Evolutionary conservation across 2,113 vertebrate species (phyloP).

Genomic region (Fukomys damarensis): DNA sequence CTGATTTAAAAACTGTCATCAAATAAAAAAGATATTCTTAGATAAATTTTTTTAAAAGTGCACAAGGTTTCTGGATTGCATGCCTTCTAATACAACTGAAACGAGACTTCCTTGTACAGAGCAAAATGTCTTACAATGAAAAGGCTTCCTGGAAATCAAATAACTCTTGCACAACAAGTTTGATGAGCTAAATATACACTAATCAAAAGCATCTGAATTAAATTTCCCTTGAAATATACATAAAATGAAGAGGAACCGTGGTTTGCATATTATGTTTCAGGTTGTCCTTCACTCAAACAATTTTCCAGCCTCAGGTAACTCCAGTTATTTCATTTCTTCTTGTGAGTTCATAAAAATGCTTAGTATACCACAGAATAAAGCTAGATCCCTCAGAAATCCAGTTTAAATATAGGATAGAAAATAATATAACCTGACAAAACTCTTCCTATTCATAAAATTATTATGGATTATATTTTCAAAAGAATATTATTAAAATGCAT

Average conservation of each 20-base stretch:
- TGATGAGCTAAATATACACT: conserved; percentile 78
- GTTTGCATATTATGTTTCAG: conserved; percentile 80
- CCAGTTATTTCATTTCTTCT: conserved; percentile 56
- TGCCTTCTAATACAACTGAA: not conserved
- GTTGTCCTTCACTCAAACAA: conserved; percentile 69
- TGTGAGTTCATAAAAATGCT: conserved; percentile 75
- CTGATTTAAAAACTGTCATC: not conserved
- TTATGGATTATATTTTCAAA: not conserved
- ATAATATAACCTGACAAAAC: conserved; percentile 55
- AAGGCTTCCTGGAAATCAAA: conserved; percentile 75
- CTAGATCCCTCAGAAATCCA: conserved; percentile 57
- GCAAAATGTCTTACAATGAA: conserved; percentile 58
- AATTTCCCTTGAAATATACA: conserved; percentile 81
- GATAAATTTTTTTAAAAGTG: not conserved
- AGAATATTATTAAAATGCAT: not conserved
- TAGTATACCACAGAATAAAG: conserved; percentile 69
- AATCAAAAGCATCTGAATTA: conserved; percentile 82
- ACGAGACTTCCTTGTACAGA: conserved; percentile 40
- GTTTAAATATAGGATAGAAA: conserved; percentile 60
- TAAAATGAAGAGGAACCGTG: conserved; percentile 80
- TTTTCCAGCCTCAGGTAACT: conserved; percentile 69
- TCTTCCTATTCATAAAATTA: conserved; percentile 23
- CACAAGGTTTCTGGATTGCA: conserved; percentile 29
- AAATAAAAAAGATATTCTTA: conserved; percentile 23
- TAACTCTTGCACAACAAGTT: conserved; percentile 67